These are phyloP conservation scores for Microcebus jonahi DNA, from an alignment of 2,113 vertebrate genomes.

Conservation along the genomic window DNA sequence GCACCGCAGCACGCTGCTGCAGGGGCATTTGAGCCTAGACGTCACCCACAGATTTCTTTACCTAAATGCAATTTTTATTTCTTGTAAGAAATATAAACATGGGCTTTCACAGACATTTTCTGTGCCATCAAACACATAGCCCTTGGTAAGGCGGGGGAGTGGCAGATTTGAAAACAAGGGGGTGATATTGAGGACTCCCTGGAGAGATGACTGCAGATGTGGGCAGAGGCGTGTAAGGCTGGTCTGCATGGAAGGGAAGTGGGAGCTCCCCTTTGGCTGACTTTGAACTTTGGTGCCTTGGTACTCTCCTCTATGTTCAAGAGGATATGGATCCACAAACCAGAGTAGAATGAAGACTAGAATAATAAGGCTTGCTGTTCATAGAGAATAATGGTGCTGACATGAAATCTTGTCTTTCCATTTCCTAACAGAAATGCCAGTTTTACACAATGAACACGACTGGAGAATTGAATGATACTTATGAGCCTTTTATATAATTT, in stretches of 20 bases:
- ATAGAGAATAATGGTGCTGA: neutral
- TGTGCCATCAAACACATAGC: constrained; percentile 35
- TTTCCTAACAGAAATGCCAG: neutral
- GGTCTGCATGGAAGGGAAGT: constrained; percentile 34
- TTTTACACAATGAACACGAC: neutral
- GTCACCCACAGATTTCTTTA: constrained; percentile 75
- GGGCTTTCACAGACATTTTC: constrained; percentile 55
- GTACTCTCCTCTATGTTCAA: neutral
- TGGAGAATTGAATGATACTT: neutral
- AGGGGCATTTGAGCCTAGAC: constrained; percentile 58
- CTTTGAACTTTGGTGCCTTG: neutral
- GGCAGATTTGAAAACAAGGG: constrained; percentile 44
- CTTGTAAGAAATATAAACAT: constrained; percentile 66
- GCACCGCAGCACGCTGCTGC: neutral
- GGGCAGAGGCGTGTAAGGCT: neutral
- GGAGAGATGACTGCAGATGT: neutral
- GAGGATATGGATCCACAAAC: neutral
- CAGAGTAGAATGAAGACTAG: neutral
- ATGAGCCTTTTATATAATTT: neutral
- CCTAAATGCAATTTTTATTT: constrained; percentile 79
- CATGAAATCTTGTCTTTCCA: neutral
- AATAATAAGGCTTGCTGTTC: neutral
- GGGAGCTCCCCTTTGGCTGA: neutral
- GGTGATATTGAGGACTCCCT: neutral
- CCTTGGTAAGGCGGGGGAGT: constrained; percentile 38